Evolutionary conservation across 2,113 vertebrate species (phyloP), one percentile per base, ranked within the genome.

Genomic region (Xenopus borealis): DNA sequence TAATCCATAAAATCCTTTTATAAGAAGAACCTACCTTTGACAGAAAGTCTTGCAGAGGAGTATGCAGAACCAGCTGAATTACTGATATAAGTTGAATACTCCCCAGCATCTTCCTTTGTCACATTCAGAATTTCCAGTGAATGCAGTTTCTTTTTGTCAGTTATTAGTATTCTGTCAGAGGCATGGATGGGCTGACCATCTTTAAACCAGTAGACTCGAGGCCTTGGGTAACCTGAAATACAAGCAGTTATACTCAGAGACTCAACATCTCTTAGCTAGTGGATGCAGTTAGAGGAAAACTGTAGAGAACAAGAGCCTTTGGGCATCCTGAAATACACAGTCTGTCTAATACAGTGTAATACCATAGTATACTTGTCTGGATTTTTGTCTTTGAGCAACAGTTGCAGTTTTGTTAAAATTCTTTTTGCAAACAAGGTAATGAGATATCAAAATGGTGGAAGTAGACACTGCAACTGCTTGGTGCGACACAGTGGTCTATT

Each of bases 151-250:
- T 86, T 90, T 72, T 90, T 90, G 18, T 93, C 82, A 0, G 78
- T 86, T 79, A 95, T 81, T 18, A 83, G 81, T 68, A 98, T 80
- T 27, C 88, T 89, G 14, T 92, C 80, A 0, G 95, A 95, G 0
- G 91, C 33, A 0, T 89, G 88, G 2, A 99, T 78, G 0, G 97
- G 94, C 18, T 91, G 91, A 3, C 96, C 92, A 0, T 98, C 95
- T 80, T 95, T 98, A 85, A 98, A 99, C 97, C 97, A 99, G 63
- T 98, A 98, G 3, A 99, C 87, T 18, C 90, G 93, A 20, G 96
- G 97, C 10, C 85, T 86, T 0, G 97, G 97, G 82, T 93, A 95
- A 44, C 95, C 97, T 99, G 77, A 0, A 10, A 77, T 47, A 50
- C 7, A 61, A 20, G 10, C 2, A n/a, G 33, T 40, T 40, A 40